These are phyloP conservation scores for Sebastes umbrosus DNA, from an alignment of 2,797 vertebrate genomes.

Conservation along the genomic window DNA sequence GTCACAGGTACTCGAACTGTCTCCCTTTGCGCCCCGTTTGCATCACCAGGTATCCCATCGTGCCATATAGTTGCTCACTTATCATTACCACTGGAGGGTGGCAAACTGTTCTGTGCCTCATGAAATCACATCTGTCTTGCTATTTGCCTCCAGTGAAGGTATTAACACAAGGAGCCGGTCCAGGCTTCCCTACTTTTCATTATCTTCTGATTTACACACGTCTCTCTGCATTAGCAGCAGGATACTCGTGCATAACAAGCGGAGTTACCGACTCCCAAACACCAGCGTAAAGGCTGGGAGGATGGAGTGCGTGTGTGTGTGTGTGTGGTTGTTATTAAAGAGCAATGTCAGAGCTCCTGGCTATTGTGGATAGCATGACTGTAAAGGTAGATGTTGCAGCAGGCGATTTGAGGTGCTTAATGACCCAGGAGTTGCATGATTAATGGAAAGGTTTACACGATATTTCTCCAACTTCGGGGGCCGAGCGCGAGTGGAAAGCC, in stretches of 20 bases:
- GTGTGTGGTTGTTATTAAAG: constrained; percentile 47
- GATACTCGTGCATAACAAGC: constrained; percentile 14
- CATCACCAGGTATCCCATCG: constrained; percentile 10
- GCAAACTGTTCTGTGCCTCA: constrained; percentile 25
- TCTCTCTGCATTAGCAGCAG: constrained; percentile 39
- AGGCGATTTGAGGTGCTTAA: constrained; percentile 62
- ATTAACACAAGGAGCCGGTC: constrained; percentile 5
- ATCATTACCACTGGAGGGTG: constrained; percentile 19
- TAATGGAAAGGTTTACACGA: constrained; percentile 69
- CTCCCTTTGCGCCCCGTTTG: background rate
- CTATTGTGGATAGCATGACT: constrained; percentile 51
- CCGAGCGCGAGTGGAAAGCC: constrained; percentile 25
- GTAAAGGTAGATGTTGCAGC: constrained; percentile 66
- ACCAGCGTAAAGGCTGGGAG: background rate
- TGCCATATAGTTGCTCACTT: background rate
- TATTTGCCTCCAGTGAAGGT: constrained; percentile 1
- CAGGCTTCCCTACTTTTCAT: constrained; percentile 41
- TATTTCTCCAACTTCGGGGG: constrained; percentile 58
- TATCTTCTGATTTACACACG: constrained; percentile 57
- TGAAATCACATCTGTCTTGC: constrained; percentile 29
- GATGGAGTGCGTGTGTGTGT: background rate
- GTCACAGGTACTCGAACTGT: background rate
- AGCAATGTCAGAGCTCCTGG: constrained; percentile 64
- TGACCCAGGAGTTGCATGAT: constrained; percentile 71
- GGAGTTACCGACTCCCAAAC: constrained; percentile 33